Evolutionary conservation across 2,113 vertebrate species (phyloP), one percentile per base, ranked within the genome.

Genomic region (Rhinolophus ferrumequinum): DNA sequence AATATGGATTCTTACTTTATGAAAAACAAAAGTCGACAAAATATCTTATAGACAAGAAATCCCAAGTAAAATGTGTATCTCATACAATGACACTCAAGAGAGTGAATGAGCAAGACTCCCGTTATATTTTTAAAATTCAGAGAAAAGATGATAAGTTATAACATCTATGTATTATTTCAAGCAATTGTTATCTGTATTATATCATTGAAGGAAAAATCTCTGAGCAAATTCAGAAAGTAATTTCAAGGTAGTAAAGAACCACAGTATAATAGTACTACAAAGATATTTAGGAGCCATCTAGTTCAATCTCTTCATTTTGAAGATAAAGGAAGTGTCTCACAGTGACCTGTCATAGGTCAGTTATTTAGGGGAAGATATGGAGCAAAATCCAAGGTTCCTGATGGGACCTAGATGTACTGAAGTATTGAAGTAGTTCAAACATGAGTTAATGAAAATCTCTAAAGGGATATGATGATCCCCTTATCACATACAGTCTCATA

Each of bases 181-280:
- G 0, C 10, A 92, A 91, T 54, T 56, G 2, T 0, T 70, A 82
- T 60, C n/a, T 82, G 24, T 82, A 44, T 77, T 6, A 58, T 73
- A 15, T 38, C 18, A 33, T 2, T 72, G 14, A 79, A 90, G 50
- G 54, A 41, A 93, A 93, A 60, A 14, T 54, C 9, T 19, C 22
- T 56, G 64, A 88, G 13, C 15, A 90, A 90, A 81, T 64, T 81
- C n/a, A 72, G 38, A 92, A 94, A 86, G 21, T 44, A 94, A 47
- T 80, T 67, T 84, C 73, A 84, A 75, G 47, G 3, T 54, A 72
- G 19, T 72, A 22, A 93, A 88, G 22, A 83, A 66, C 77, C 38
- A 87, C n/a, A 80, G 10, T 12, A 60, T 88, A 44, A 30, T 88
- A 89, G 3, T 14, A 52, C 6, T 90, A 56, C 33, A 87, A 82